phyloP scores from a whole-genome alignment of 2,797 vertebrate species.

The Chelon labrosus region DNA sequence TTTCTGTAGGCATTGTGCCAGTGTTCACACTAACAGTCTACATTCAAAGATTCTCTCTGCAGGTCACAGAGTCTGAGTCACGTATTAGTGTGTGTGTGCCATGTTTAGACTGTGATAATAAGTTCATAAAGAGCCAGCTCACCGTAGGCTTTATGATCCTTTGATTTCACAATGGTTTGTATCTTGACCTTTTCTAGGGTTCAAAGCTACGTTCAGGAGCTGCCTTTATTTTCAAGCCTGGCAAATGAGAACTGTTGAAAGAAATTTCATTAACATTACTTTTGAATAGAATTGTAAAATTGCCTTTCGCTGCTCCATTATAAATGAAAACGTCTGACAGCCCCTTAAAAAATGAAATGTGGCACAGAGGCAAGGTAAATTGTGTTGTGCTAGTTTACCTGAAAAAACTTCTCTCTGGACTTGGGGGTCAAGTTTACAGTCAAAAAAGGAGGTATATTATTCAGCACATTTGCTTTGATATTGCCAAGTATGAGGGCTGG shows the following conservation, averaged over 20 bases:
- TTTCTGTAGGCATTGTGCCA: constrained; percentile 59
- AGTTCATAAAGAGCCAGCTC: constrained; percentile 44
- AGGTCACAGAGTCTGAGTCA: constrained; percentile 48
- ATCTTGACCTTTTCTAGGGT: neutral
- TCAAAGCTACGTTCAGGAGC: constrained; percentile 8
- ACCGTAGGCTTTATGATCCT: constrained; percentile 19
- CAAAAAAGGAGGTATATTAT: constrained; percentile 44
- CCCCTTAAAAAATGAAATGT: constrained; percentile 1
- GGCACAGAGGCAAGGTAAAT: constrained; percentile 7
- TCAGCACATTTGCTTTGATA: constrained; percentile 65
- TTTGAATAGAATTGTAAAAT: constrained; percentile 7
- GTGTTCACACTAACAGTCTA: constrained; percentile 55
- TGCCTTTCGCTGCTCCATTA: constrained; percentile 23
- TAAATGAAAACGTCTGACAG: constrained; percentile 16
- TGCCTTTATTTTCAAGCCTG: neutral
- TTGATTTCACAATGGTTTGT: constrained; percentile 21
- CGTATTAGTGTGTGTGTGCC: constrained; percentile 52
- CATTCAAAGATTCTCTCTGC: constrained; percentile 51
- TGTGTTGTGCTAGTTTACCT: constrained; percentile 47
- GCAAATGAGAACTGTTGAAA: constrained; percentile 7
- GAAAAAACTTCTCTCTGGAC: constrained; percentile 33
- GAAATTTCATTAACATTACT: neutral
- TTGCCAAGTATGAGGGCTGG: constrained; percentile 11
- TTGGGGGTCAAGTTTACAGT: constrained; percentile 35
- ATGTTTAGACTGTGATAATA: constrained; percentile 56